phyloP scores from a whole-genome alignment of 2,797 vertebrate genomes.

The Cossypha dichroa region DNA sequence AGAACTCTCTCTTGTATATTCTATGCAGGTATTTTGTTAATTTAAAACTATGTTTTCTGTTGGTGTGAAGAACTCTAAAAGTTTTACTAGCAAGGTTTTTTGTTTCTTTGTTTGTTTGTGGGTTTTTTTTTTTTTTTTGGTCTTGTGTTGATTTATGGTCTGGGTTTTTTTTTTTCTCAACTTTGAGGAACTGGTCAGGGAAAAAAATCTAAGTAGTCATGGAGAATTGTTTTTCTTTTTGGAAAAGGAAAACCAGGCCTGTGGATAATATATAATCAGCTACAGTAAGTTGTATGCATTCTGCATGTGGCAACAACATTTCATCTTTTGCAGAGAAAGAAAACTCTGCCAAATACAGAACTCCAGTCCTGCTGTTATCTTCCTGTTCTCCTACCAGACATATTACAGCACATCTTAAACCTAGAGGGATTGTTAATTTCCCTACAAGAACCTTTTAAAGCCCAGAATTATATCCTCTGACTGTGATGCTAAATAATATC shows the following conservation, averaged over 20 bases:
- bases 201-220: not conserved
- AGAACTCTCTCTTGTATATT: not conserved
- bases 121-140: not conserved
- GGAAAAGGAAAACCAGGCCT: not conserved
- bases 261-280: not conserved
- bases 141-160: not conserved
- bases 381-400: not conserved
- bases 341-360: not conserved
- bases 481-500: not conserved
- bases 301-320: not conserved
- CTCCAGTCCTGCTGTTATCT: not conserved
- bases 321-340: not conserved
- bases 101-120: not conserved
- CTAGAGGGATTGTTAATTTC: not conserved
- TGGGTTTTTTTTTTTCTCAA: not conserved
- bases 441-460: not conserved
- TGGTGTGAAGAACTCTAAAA: not conserved
- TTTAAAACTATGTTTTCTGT: not conserved
- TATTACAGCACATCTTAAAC: not conserved
- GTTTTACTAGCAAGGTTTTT: not conserved
- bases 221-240: not conserved
- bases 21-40: not conserved
- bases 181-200: not conserved
- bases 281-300: not conserved
- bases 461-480: not conserved